A percentile compares a stretch with the other conserved stretches of the same genome.
These are phyloP conservation scores for Aphrophora alni DNA, from an alignment of 2,888 invertebrate genomes.

Conservation along the genomic window DNA sequence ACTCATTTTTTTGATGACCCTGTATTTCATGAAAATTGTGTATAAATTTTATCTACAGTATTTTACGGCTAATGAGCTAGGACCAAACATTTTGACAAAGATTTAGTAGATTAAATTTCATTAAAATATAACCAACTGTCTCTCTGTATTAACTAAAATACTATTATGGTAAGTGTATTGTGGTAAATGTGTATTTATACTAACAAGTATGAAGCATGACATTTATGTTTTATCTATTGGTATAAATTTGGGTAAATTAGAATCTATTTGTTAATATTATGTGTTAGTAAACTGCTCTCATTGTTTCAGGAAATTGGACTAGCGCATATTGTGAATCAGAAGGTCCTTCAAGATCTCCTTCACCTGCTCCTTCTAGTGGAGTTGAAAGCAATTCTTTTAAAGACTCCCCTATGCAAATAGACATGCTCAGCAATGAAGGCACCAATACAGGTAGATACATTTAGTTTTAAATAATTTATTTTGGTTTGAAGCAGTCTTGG, in stretches of 20 bases:
- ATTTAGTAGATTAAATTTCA: too few relatives aligned
- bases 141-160: too few relatives aligned
- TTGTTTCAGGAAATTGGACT: conserved; percentile 36
- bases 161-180: too few relatives aligned
- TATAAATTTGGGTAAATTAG: neutral
- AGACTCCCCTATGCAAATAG: conserved; percentile 85
- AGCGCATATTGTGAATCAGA: conserved; percentile 45
- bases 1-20: too few relatives aligned
- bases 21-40: too few relatives aligned
- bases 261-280: conserved; percentile 6
- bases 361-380: conserved; percentile 88
- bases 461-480: conserved; percentile 30
- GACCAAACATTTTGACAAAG: too few relatives aligned
- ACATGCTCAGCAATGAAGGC: conserved; percentile 71
- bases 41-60: too few relatives aligned
- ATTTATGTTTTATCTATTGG: neutral
- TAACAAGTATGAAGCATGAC: too few relatives aligned
- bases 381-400: conserved; percentile 84
- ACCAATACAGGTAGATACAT: conserved; percentile 62
- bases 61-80: too few relatives aligned
- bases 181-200: neutral
- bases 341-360: conserved; percentile 71
- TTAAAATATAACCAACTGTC: too few relatives aligned
- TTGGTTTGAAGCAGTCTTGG: neutral
- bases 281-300: neutral